Percentiles rank a stretch among this genome's conserved stretches.
Conservation (phyloP, 2,797 vertebrate genomes). For the Sparus aurata region DNA sequence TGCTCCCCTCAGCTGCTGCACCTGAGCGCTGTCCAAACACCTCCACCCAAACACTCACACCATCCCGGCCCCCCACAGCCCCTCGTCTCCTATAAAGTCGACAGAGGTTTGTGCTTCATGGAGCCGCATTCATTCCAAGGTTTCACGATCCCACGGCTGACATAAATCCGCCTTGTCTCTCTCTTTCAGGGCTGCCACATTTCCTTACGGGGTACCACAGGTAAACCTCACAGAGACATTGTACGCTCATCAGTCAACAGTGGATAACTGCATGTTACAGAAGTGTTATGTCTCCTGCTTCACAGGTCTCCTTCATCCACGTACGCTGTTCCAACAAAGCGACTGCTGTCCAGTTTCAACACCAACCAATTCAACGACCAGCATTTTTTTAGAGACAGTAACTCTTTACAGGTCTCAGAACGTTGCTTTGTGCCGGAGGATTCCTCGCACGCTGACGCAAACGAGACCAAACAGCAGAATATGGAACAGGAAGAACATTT, state of each 20-base stretch:
- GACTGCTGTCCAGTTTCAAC: slow-evolving; percentile 41
- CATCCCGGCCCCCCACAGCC: slow-evolving; percentile 4
- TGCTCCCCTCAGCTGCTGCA: slow-evolving; percentile 61
- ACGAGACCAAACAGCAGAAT: slow-evolving; percentile 22
- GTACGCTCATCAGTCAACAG: not conserved
- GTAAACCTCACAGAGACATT: slow-evolving; percentile 50
- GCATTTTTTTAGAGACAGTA: slow-evolving; percentile 35
- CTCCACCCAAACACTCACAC: slow-evolving; percentile 48
- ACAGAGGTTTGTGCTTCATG: slow-evolving; percentile 60
- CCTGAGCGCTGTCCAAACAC: slow-evolving; percentile 51
- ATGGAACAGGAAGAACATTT: slow-evolving; percentile 17
- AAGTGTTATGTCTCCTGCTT: slow-evolving; percentile 1
- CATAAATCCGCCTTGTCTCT: not conserved
- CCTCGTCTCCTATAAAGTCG: slow-evolving; percentile 38
- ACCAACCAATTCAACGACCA: slow-evolving; percentile 17
- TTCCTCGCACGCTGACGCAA: slow-evolving; percentile 17
- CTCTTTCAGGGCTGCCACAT: slow-evolving; percentile 62
- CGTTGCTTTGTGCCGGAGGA: slow-evolving; percentile 39
- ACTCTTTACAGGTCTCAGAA: slow-evolving; percentile 33
- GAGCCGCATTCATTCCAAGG: not conserved
- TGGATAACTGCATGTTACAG: not conserved
- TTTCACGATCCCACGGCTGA: not conserved
- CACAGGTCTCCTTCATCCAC: slow-evolving; percentile 56
- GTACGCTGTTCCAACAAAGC: slow-evolving; percentile 45
- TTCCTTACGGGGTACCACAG: slow-evolving; percentile 30